A percentile compares a stretch with the other conserved stretches of the same genome.
phyloP scores from a whole-genome alignment of 2,113 vertebrate genomes.

The Poeciliopsis retropinna region DNA sequence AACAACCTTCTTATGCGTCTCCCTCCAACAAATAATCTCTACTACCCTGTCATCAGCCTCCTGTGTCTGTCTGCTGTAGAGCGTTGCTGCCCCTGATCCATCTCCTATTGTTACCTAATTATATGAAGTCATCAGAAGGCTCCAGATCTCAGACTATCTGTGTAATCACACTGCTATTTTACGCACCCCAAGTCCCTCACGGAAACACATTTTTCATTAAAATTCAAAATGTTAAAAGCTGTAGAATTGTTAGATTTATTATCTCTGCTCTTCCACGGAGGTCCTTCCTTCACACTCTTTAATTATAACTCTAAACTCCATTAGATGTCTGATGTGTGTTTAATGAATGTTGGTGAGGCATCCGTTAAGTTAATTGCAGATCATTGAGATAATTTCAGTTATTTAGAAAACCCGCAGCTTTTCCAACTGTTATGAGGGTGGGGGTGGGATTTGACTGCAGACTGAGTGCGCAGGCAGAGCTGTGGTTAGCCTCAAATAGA shows the following conservation, averaged over 20 bases:
- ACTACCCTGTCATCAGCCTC: conserved; percentile 46
- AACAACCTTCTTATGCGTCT: conserved; percentile 48
- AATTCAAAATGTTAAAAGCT: conserved; percentile 19
- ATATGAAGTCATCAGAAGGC: conserved; percentile 57
- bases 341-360: conserved; percentile 72
- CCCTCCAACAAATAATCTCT: conserved; percentile 50
- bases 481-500: conserved; percentile 72
- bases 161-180: conserved; percentile 39
- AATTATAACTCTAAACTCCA: conserved; percentile 66
- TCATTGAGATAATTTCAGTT: conserved; percentile 80
- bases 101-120: conserved; percentile 55
- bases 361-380: conserved; percentile 79
- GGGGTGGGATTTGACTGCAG: conserved; percentile 59
- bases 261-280: conserved; percentile 70
- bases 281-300: conserved; percentile 71
- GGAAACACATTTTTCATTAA: background rate
- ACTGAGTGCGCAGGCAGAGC: conserved; percentile 54
- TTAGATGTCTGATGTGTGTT: conserved; percentile 75
- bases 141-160: conserved; percentile 55
- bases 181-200: conserved; percentile 16
- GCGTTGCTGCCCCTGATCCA: conserved; percentile 25
- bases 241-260: conserved; percentile 59
- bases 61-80: conserved; percentile 41
- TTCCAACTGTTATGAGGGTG: conserved; percentile 70
- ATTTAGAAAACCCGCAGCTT: conserved; percentile 77